phyloP scores from a whole-genome alignment of 1,140 invertebrate genomes.

The Octopus bimaculoides region DNA sequence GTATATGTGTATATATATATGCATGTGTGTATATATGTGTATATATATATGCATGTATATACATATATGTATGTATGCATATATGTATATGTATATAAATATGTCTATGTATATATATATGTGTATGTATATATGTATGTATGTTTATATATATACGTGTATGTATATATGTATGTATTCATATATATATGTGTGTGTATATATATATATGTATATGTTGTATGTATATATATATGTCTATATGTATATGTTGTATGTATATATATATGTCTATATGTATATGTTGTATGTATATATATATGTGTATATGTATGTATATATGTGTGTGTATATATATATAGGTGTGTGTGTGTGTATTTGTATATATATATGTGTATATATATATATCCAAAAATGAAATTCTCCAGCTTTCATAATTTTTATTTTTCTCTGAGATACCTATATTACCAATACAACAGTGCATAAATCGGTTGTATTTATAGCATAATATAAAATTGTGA shows the following conservation, averaged over 20 bases:
- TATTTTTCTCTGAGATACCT: too few relatives aligned
- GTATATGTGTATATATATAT: not conserved
- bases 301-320: not conserved
- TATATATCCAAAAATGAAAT: not conserved
- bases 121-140: not conserved
- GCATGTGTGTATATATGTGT: not conserved
- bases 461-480: too few relatives aligned
- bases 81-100: not conserved
- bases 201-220: not conserved
- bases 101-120: not conserved
- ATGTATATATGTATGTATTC: conserved; percentile 2
- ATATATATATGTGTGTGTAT: conserved; percentile 5
- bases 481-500: too few relatives aligned
- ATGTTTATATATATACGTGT: not conserved
- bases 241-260: not conserved
- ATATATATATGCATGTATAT: not conserved
- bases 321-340: not conserved
- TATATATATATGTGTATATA: not conserved
- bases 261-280: not conserved
- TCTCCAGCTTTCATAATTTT: not conserved
- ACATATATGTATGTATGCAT: not conserved
- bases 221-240: not conserved
- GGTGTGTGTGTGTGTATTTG: not conserved
- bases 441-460: too few relatives aligned
- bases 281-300: not conserved